Base-by-base conservation (phyloP, 2,113 vertebrate genomes). In the Neodontobutis hainanensis region DNA sequence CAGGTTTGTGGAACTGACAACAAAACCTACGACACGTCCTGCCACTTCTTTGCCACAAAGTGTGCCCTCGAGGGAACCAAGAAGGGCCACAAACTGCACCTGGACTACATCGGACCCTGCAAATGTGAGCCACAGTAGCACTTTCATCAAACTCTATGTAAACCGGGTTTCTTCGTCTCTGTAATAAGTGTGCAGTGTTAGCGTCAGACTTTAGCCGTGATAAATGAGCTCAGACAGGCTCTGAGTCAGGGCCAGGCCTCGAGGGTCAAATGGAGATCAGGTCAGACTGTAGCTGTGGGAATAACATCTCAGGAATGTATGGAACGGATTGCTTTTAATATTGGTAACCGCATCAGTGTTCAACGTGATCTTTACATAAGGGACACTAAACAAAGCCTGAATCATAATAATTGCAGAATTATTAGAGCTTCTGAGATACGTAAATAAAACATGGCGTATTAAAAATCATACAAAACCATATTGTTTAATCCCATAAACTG, bases 11-110 rank as follows among this genome's bases (percentile, higher is more conserved):
- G 95, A 80, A 99, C 95, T 0, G 95, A 99, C 93, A 99, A 99
- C 91, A 98, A 96, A 92, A 99, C 97, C 91, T 99, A 96, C 0
- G 96, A 98, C 82, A 94, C 95, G 47, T 95, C 95, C 65, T 99
- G 97, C 94, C 95, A 98, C 78, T 98, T 99, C 93, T 98, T 98
- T 69, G 96, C 97, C 86, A 96, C 95, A 87, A 99, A 99, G 84
- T 99, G 97, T 77, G 81, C 96, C 67, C 90, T 99, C 93, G 97
- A 99, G 89, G 97, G 97, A 82, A 99, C 97, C 89, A 99, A 99
- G 94, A 99, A 98, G 88, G 97, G 97, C 53, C 97, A 99, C 93
- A 99, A 99, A 75, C 95, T 99, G 87, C 97, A 99, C 88, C 90
- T 99, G 61, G 97, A 99, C 92, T 99, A 99, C 93, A 96, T 98